phyloP scores from a whole-genome alignment of 1,140 invertebrate species.

The Zeugodacus cucurbitae region DNA sequence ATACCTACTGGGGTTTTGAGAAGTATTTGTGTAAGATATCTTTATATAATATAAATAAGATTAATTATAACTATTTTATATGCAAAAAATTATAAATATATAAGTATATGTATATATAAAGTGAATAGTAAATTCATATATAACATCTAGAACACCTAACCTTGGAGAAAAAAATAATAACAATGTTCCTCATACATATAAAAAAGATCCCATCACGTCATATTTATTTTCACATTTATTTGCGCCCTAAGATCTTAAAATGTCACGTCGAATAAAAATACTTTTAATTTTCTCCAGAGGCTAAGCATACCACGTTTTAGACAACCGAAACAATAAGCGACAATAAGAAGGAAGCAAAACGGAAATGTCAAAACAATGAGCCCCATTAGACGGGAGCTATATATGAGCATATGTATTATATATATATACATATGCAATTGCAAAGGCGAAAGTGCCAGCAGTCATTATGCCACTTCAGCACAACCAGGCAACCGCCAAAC shows the following conservation, averaged over 20 bases:
- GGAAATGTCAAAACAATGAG: conserved; percentile 7
- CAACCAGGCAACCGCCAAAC: not conserved
- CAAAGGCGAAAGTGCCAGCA: not conserved
- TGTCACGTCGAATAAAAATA: conserved; percentile 1
- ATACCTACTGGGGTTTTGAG: no score
- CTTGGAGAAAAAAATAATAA: no score
- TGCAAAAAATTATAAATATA: no score
- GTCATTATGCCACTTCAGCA: conserved; percentile 21
- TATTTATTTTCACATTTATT: no score
- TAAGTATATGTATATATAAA: no score
- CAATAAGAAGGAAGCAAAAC: not conserved
- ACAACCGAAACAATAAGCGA: not conserved
- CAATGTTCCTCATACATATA: no score
- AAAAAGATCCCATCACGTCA: no score
- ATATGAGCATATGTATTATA: not conserved
- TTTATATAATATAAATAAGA: no score
- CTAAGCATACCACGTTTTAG: not conserved
- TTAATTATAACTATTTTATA: no score
- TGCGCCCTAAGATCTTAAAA: not conserved
- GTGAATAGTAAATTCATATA: no score
- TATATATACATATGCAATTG: not conserved
- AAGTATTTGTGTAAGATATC: no score
- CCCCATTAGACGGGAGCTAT: not conserved
- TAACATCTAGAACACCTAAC: no score
- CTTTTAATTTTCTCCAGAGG: not conserved